Base-by-base conservation (phyloP, 1,140 invertebrate genomes). In the Leptinotarsa defecta region DNA sequence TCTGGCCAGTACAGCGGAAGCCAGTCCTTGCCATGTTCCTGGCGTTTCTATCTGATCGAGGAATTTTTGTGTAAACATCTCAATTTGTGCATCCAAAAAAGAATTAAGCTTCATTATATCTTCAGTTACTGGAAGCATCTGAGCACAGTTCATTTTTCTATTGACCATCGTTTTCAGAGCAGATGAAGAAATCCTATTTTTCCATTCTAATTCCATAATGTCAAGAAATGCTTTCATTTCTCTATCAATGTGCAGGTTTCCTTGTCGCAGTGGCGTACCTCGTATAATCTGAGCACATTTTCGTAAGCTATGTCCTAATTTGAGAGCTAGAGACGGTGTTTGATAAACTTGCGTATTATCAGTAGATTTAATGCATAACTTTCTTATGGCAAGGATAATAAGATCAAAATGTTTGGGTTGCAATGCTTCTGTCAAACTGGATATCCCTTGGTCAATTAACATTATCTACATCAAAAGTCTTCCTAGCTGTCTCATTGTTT, bases 71-170 rank as follows among this genome's bases (percentile, higher is more conserved):
- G 22, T 73, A 48, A 13, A 63, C 19, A 48, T 34, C 17, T 64
- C n/a, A 20, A 71, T 71, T 17, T 22, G 15, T 22, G 52, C 52
- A 57, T 73, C 48, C 62, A 73, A 65, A 43, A 65, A 43, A 19
- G 48, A 43, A 43, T 52, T 73, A 11, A 73, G 34, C 64, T 74
- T 69, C 19, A 68, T 68, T 24, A 75, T 24, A 63, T 71, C 67
- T 17, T 27, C 49, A 52, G 49, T 52, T 52, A 15, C 19, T 22
- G 63, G 63, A 20, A 65, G 24, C 24, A 65, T 17, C 19, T 65
- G 63, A 13, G 63, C 24, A 22, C 19, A 22, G 19, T 65, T 19
- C 8, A 65, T 22, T 65, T 65, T 65, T 27, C 63, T 65, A 22
- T 65, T 19, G 13, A 11, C 24, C 19, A 65, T 19, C 13, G 63